phyloP scores from a whole-genome alignment of 2,888 invertebrate species.

The Gymnocheta viridis region DNA sequence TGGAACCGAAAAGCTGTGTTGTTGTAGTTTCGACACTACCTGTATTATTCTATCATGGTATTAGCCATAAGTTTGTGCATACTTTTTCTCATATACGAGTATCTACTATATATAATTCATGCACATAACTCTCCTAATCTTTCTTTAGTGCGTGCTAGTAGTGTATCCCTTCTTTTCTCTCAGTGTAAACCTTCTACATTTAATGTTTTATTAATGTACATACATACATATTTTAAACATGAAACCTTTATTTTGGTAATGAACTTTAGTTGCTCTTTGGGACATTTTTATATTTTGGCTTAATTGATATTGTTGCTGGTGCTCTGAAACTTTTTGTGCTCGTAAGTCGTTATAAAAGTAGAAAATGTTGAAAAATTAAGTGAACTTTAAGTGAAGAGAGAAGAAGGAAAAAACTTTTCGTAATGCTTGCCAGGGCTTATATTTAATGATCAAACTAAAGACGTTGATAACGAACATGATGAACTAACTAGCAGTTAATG shows the following conservation, averaged over 20 bases:
- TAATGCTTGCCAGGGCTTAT: conserved; percentile 44
- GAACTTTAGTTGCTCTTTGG: conserved; percentile 54
- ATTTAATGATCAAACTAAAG: background rate
- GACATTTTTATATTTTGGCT: conserved; percentile 37
- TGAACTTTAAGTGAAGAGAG: conserved; percentile 2
- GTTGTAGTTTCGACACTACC: too few relatives aligned
- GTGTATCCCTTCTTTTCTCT: too few relatives aligned
- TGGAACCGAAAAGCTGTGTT: too few relatives aligned
- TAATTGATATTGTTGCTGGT: conserved; percentile 23
- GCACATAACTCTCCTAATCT: too few relatives aligned
- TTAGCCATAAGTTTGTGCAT: too few relatives aligned
- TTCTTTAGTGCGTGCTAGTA: too few relatives aligned
- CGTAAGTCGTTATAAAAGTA: conserved; percentile 9
- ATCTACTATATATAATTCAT: too few relatives aligned
- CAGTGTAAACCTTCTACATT: background rate
- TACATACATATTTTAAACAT: conserved; percentile 5
- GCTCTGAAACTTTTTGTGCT: background rate
- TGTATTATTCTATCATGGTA: too few relatives aligned
- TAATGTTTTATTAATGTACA: background rate
- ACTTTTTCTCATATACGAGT: too few relatives aligned
- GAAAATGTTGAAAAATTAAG: conserved; percentile 49
- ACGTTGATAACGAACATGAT: background rate
- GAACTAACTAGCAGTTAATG: conserved; percentile 14
- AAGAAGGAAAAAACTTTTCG: conserved; percentile 18
- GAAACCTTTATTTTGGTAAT: conserved; percentile 50